Evolutionary conservation across 2,888 invertebrate genomes (phyloP).

Genomic region (Tanypteryx hageni): DNA sequence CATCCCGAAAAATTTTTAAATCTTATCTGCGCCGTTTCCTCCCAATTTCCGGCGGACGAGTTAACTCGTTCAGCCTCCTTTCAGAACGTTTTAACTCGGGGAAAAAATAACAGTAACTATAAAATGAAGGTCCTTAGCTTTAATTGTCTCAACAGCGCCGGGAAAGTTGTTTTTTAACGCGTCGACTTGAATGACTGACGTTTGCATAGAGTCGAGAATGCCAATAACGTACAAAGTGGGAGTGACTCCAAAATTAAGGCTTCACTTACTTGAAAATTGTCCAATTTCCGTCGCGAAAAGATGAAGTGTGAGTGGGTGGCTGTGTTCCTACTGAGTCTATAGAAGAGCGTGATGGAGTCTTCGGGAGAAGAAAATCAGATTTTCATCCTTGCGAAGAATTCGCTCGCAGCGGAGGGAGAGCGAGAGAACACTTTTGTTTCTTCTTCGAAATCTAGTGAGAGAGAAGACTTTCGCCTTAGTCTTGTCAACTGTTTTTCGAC

Average conservation of each 20-base stretch:
- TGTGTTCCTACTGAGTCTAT: no score
- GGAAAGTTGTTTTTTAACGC: background rate
- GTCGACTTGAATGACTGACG: no score
- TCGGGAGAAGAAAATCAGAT: background rate
- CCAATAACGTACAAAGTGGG: no score
- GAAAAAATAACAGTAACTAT: background rate
- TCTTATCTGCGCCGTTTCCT: background rate
- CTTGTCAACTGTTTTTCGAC: conserved; percentile 35
- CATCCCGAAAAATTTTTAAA: background rate
- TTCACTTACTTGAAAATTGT: background rate
- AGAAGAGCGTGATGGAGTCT: background rate
- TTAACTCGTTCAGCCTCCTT: background rate
- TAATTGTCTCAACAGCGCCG: background rate
- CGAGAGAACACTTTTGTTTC: background rate
- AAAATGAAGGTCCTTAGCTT: background rate
- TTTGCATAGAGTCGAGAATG: no score
- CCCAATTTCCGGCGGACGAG: background rate
- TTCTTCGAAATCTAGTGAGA: background rate
- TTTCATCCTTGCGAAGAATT: background rate
- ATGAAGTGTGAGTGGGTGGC: background rate
- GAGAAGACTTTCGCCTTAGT: background rate
- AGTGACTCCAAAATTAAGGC: no score
- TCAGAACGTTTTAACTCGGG: background rate
- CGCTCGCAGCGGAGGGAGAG: background rate
- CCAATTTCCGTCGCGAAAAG: background rate